Base-by-base conservation (phyloP, 53 echinoderm and acorn worm genomes). In the Holothuria scabra region DNA sequence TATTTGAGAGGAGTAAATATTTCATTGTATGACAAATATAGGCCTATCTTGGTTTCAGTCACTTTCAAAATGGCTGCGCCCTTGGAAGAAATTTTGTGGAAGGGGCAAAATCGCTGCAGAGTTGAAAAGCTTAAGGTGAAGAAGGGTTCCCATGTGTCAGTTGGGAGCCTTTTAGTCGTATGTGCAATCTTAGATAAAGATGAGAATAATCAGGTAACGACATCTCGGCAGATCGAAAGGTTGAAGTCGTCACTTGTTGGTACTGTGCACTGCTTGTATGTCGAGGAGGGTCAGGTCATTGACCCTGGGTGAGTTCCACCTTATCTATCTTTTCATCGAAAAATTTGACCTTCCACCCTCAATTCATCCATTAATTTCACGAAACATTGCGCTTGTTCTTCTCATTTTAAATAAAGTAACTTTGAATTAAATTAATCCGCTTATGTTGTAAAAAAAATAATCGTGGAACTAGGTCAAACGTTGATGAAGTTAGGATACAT, bases 121-220 rank as follows among this genome's bases (percentile, higher is more conserved):
- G 93, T 96, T 65, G 30, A 87, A 28, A 90, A 91, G 85, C 86
- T 93, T 86, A 96, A 93, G 79, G 96, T 93, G 12, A 96, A 93
- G 68, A 32, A 59, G 30, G 92, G 92, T 71, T 87, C 91, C 10
- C 87, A 84, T 62, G 75, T 96, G 79, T 85, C 91, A 35, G 87
- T 83, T 88, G 96, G 96, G 14, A 83, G 84, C 31, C 26, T 93
- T 71, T 80, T 96, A 52, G 84, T 91, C 38, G 60, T 90, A 18
- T 93, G 88, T 67, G 57, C 60, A 44, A 20, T 74, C 13, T 25
- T 86, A 26, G 66, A 60, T 76, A 69, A 64, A 65, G 80, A 71
- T 83, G 84, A 71, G 29, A 90, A 84, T 11, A 23, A 58, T 20
- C 71, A 48, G 46, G 80, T 37, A 12, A 46, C 59, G 65, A 60